A percentile compares a stretch with the other conserved stretches of the same genome.
Conservation (phyloP, 1,140 invertebrate genomes). For the Drosophila bocqueti region DNA sequence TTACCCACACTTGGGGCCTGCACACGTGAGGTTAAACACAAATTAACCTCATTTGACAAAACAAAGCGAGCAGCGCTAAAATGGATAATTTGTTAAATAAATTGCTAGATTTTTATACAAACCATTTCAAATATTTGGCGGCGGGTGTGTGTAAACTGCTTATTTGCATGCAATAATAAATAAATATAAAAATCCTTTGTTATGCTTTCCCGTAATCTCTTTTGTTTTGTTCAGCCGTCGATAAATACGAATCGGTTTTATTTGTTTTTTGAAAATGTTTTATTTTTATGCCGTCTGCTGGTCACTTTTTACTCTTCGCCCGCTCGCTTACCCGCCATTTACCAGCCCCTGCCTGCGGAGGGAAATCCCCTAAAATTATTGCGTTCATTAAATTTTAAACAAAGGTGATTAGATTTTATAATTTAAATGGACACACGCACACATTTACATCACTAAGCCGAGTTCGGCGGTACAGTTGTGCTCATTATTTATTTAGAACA, state of each 20-base stretch:
- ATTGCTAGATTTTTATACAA: conserved; percentile 76
- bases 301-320: conserved; percentile 24
- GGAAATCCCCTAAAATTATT: conserved; percentile 78
- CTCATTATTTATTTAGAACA: conserved; percentile 79
- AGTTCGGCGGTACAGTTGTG: conserved; percentile 57
- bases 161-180: conserved; percentile 78
- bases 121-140: conserved; percentile 51
- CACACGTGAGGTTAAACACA: conserved; percentile 72
- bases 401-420: conserved; percentile 84
- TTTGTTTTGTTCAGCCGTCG: conserved; percentile 46
- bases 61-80: conserved; percentile 79
- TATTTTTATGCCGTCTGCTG: conserved; percentile 52
- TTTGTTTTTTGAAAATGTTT: conserved; percentile 69
- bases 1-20: conserved; percentile 45
- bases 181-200: conserved; percentile 69
- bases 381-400: conserved; percentile 84
- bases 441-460: conserved; percentile 37
- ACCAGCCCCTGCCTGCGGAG: conserved; percentile 22
- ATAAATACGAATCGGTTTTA: conserved; percentile 76
- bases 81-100: conserved; percentile 85
- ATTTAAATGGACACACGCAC: conserved; percentile 49
- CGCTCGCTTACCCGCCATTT: conserved; percentile 51
- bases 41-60: conserved; percentile 85
- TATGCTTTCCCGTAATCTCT: conserved; percentile 40
- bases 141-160: conserved; percentile 45